These are phyloP conservation scores for Sceloporus tristichus DNA, from an alignment of 2,113 vertebrate genomes.

Conservation along the genomic window DNA sequence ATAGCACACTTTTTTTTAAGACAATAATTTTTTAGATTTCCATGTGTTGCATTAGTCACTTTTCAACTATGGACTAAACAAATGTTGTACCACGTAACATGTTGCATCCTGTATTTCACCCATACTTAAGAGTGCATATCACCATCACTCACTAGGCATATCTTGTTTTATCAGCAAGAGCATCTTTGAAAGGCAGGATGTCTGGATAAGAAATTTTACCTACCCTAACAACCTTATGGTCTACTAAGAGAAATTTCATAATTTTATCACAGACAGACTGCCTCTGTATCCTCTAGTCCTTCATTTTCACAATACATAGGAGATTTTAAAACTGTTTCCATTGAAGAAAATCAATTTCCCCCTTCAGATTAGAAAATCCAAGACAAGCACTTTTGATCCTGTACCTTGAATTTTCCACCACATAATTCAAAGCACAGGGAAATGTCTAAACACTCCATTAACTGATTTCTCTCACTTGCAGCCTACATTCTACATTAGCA, in stretches of 20 bases:
- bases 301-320: not conserved
- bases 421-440: not conserved
- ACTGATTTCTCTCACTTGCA: not conserved
- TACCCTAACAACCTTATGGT: not conserved
- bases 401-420: not conserved
- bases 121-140: conserved; percentile 18
- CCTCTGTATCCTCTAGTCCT: not conserved
- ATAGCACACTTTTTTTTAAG: conserved; percentile 13
- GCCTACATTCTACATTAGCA: not conserved
- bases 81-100: not conserved
- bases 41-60: conserved; percentile 11
- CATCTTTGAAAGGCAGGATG: not conserved
- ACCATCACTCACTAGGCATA: conserved; percentile 36
- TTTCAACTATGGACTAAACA: conserved; percentile 19
- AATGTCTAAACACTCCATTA: not conserved
- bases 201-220: not conserved
- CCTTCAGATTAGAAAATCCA: not conserved
- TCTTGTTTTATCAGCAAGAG: conserved; percentile 1
- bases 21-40: not conserved
- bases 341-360: conserved; percentile 4
- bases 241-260: conserved; percentile 29
- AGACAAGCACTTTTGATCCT: not conserved
- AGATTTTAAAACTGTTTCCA: conserved; percentile 14
- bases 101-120: not conserved
- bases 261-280: not conserved